These are phyloP conservation scores for Tragelaphus buxtoni DNA, from an alignment of 2,113 vertebrate genomes.

Conservation along the genomic window DNA sequence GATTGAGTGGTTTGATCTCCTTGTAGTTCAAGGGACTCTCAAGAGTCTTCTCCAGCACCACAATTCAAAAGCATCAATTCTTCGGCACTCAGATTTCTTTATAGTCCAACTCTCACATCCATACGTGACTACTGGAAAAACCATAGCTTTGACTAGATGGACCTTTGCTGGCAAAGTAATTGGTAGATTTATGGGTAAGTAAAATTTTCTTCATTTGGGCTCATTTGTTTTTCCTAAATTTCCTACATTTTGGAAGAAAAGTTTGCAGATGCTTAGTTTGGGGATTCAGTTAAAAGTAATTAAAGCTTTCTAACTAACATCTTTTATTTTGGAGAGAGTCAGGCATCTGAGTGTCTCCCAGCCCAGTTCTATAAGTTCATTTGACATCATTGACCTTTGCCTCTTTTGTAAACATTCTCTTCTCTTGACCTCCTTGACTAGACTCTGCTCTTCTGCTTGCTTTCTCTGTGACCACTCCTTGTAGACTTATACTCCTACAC, in stretches of 20 bases:
- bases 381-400: not conserved
- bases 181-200: not conserved
- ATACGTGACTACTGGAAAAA: not conserved
- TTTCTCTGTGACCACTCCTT: not conserved
- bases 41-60: not conserved
- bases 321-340: not conserved
- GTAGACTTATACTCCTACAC: not conserved
- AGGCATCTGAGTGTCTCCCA: too few relatives aligned
- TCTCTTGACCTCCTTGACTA: not conserved
- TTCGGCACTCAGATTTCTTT: not conserved
- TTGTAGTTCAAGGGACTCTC: not conserved
- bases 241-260: not conserved
- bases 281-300: not conserved
- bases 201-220: constrained; percentile 21
- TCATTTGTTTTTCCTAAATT: constrained; percentile 8
- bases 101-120: not conserved
- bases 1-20: not conserved
- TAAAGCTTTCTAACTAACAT: not conserved
- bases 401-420: not conserved
- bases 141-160: not conserved
- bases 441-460: not conserved
- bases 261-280: not conserved
- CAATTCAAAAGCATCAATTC: not conserved
- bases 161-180: not conserved
- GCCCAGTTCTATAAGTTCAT: not conserved